Percentiles rank a stretch among this genome's conserved stretches.
Conservation (phyloP, 2,113 vertebrate species). For the Sander lucioperca region DNA sequence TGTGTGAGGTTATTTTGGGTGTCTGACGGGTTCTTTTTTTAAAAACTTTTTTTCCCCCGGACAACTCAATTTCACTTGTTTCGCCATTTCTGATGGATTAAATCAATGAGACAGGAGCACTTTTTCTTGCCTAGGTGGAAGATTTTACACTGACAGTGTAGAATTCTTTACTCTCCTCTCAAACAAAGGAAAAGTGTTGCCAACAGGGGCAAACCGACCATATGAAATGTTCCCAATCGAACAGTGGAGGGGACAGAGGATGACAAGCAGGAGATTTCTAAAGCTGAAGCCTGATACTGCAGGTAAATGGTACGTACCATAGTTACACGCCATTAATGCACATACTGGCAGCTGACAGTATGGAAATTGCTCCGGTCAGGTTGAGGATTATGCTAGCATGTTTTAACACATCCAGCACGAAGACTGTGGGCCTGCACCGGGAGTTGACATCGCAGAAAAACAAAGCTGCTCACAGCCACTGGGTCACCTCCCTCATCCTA, state of each 20-base stretch:
- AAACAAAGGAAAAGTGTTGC: constrained; percentile 22
- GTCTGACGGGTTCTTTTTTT: constrained; percentile 7
- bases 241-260: neutral
- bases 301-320: neutral
- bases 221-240: neutral
- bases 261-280: constrained; percentile 1
- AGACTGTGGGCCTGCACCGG: constrained; percentile 14
- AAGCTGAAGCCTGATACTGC: neutral
- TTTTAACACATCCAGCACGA: constrained; percentile 5
- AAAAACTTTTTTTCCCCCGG: neutral
- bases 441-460: constrained; percentile 35
- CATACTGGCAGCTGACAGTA: neutral
- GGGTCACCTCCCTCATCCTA: constrained; percentile 25
- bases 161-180: constrained; percentile 7
- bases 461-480: constrained; percentile 34
- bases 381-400: neutral
- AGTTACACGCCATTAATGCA: neutral
- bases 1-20: constrained; percentile 1
- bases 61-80: constrained; percentile 58
- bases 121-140: constrained; percentile 16
- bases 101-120: constrained; percentile 46
- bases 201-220: constrained; percentile 14
- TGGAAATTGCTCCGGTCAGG: neutral
- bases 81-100: constrained; percentile 45
- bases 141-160: constrained; percentile 20